These are phyloP conservation scores for Brachionus rotundiformis DNA, from an alignment of 1,140 invertebrate species.

Conservation along the genomic window DNA sequence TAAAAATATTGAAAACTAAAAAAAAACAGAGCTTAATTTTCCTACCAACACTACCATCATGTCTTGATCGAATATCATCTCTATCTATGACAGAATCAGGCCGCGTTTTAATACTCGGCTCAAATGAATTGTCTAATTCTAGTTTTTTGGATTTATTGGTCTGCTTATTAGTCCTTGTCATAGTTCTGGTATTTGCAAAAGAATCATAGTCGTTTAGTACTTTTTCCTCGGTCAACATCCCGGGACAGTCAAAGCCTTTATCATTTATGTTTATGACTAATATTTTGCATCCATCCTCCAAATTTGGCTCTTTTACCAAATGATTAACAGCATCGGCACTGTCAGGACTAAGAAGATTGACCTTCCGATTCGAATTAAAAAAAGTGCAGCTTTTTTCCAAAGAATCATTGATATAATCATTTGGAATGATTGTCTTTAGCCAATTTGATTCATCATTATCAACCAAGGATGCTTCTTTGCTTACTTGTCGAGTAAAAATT, in stretches of 20 bases:
- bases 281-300: slow-evolving; percentile 49
- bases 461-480: neutral
- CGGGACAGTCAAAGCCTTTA: slow-evolving; percentile 69
- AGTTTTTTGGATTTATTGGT: neutral
- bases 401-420: slow-evolving; percentile 15
- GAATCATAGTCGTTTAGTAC: slow-evolving; percentile 59
- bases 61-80: slow-evolving; percentile 43
- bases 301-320: slow-evolving; percentile 23
- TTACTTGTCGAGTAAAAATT: slow-evolving; percentile 39
- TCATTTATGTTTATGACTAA: slow-evolving; percentile 72
- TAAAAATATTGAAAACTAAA: no score
- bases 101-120: slow-evolving; percentile 1
- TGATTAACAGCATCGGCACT: neutral
- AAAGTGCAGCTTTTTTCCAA: neutral
- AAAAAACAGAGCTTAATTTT: neutral
- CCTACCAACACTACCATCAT: slow-evolving; percentile 48
- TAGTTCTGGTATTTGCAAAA: slow-evolving; percentile 4
- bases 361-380: neutral
- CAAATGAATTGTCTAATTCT: slow-evolving; percentile 25
- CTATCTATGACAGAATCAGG: neutral
- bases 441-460: slow-evolving; percentile 45
- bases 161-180: neutral
- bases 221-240: slow-evolving; percentile 74
- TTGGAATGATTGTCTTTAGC: slow-evolving; percentile 29
- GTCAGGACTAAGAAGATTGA: neutral